Conservation (phyloP, 2,888 invertebrate genomes). For the Drepana falcataria region DNA sequence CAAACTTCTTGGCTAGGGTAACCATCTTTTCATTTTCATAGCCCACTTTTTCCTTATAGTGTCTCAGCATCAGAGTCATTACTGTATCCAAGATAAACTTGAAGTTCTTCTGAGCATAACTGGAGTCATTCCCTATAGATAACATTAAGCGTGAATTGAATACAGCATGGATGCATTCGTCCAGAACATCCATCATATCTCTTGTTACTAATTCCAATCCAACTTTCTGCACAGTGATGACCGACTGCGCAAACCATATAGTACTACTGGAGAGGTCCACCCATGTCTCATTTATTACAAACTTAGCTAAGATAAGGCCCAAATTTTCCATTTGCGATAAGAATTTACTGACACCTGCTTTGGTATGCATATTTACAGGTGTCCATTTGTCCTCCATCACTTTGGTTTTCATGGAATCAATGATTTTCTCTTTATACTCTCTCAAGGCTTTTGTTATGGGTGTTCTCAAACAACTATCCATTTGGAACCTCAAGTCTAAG, state of each 20-base stretch:
- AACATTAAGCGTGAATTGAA: constrained; percentile 85
- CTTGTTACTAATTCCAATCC: constrained; percentile 86
- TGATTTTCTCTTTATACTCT: constrained; percentile 88
- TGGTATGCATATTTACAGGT: constrained; percentile 87
- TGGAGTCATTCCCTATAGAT: constrained; percentile 60
- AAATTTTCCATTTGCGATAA: constrained; percentile 83
- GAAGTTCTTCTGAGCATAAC: constrained; percentile 80
- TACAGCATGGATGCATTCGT: constrained; percentile 84
- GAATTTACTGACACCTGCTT: constrained; percentile 83
- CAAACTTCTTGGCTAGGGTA: constrained; percentile 75
- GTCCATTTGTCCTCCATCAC: constrained; percentile 92
- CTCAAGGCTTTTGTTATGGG: constrained; percentile 86
- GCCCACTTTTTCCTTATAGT: constrained; percentile 79
- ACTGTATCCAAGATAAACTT: constrained; percentile 84
- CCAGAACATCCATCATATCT: constrained; percentile 85
- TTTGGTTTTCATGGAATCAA: constrained; percentile 88
- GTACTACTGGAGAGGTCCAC: constrained; percentile 89
- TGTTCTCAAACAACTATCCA: constrained; percentile 90
- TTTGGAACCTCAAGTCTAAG: constrained; percentile 93
- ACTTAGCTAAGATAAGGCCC: constrained; percentile 83
- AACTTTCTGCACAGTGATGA: constrained; percentile 85
- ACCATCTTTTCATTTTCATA: constrained; percentile 77
- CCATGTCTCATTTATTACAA: constrained; percentile 81
- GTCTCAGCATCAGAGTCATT: constrained; percentile 80
- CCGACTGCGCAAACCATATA: constrained; percentile 87